Evolutionary conservation across 1,140 invertebrate species (phyloP).

Genomic region (Drosophila watanabei): DNA sequence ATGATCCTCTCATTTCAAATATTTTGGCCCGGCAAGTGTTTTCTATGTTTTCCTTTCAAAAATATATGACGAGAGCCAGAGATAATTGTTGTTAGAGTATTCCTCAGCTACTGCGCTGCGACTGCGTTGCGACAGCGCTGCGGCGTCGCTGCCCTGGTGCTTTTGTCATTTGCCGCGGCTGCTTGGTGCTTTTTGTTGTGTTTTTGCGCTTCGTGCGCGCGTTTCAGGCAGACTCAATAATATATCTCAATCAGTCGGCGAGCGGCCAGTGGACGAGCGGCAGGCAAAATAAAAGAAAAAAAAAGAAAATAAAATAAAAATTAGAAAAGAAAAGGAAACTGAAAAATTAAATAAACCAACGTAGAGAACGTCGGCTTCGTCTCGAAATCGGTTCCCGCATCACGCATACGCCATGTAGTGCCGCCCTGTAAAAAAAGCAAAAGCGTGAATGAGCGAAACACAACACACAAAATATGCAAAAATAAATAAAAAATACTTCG

Average conservation of each 20-base stretch:
- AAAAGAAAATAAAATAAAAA: constrained; percentile 5
- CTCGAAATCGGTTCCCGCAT: constrained; percentile 41
- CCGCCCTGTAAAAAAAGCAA: constrained; percentile 19
- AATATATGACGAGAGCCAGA: constrained; percentile 50
- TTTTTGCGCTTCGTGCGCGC: constrained; percentile 47
- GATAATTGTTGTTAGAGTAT: constrained; percentile 19
- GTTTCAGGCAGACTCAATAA: constrained; percentile 57
- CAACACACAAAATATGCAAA: constrained; percentile 58
- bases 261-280: constrained; percentile 47
- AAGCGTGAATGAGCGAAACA: constrained; percentile 45
- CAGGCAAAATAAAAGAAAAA: constrained; percentile 29
- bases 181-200: constrained; percentile 33
- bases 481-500: constrained; percentile 26
- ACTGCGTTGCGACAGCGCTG: constrained; percentile 3
- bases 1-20: constrained; percentile 47
- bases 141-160: constrained; percentile 17
- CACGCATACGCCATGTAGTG: constrained; percentile 72
- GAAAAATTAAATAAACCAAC: constrained; percentile 39
- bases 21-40: constrained; percentile 12
- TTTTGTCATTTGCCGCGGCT: constrained; percentile 42
- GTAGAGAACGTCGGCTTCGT: constrained; percentile 46
- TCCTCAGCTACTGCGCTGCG: constrained; percentile 4
- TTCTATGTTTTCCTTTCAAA: constrained; percentile 26
- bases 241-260: constrained; percentile 75
- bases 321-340: constrained; percentile 4